A percentile compares a stretch with the other conserved stretches of the same genome.
Evolutionary conservation across 2,113 vertebrate genomes (phyloP).

Genomic region (Mobula hypostoma): DNA sequence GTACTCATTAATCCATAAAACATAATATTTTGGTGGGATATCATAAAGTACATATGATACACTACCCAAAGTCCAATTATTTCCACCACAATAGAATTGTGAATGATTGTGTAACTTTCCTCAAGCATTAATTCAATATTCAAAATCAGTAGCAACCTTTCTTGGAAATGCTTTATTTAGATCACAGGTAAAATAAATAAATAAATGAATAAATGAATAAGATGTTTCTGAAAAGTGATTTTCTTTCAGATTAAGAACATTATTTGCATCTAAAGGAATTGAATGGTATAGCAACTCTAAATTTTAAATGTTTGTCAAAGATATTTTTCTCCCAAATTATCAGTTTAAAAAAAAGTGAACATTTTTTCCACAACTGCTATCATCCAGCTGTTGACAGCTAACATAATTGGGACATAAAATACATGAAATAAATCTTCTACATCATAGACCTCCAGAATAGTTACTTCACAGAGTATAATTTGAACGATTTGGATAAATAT

Average conservation of each 20-base stretch:
- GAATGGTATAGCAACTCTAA: background rate
- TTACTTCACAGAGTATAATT: background rate
- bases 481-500: background rate
- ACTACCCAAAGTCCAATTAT: too few relatives aligned
- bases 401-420: background rate
- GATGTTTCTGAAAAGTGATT: background rate
- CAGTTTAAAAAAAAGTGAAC: background rate
- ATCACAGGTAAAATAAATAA: background rate
- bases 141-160: background rate
- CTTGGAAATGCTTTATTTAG: background rate
- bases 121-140: background rate
- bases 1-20: background rate
- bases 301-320: background rate
- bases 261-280: background rate
- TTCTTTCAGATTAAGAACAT: background rate
- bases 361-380: background rate
- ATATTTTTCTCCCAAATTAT: background rate
- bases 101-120: background rate
- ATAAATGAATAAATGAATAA: too few relatives aligned
- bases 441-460: background rate
- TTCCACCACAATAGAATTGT: background rate
- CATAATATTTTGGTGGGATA: background rate
- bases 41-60: background rate
- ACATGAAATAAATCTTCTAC: background rate
- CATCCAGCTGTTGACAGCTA: background rate